phyloP scores from a whole-genome alignment of 2,797 vertebrate genomes.

The Myotis vivesi region DNA sequence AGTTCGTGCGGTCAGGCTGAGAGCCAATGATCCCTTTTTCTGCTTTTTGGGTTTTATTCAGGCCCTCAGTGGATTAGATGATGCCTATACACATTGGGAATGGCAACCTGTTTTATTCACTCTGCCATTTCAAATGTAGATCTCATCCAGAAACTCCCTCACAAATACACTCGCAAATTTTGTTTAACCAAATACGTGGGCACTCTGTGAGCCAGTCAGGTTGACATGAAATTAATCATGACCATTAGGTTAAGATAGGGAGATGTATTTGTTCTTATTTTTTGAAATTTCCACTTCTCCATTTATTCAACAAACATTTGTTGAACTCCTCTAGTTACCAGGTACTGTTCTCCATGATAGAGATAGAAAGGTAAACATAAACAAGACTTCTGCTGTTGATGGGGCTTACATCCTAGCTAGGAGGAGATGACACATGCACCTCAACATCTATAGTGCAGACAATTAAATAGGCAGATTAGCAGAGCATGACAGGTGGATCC shows the following conservation, averaged over 20 bases:
- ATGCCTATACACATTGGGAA: too few species aligned
- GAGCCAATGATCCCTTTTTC: neutral
- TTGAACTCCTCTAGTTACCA: neutral
- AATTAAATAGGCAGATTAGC: neutral
- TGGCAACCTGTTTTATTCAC: neutral
- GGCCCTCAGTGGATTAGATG: neutral
- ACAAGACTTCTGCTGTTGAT: neutral
- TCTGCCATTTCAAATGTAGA: neutral
- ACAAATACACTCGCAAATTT: neutral
- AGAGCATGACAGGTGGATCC: neutral
- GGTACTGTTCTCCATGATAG: neutral
- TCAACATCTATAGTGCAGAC: neutral
- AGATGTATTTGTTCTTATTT: neutral
- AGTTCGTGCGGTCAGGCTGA: neutral
- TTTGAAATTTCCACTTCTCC: conserved; percentile 21
- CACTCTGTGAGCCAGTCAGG: neutral
- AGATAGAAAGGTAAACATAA: neutral
- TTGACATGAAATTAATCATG: neutral
- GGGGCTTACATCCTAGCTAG: neutral
- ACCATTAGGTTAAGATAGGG: neutral
- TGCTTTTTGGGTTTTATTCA: neutral
- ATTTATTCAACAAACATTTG: conserved; percentile 19
- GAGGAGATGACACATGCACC: neutral
- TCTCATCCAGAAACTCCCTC: neutral
- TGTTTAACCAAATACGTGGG: neutral